phyloP scores from a whole-genome alignment of 2,888 invertebrate genomes.

The Xanthia icteritia region DNA sequence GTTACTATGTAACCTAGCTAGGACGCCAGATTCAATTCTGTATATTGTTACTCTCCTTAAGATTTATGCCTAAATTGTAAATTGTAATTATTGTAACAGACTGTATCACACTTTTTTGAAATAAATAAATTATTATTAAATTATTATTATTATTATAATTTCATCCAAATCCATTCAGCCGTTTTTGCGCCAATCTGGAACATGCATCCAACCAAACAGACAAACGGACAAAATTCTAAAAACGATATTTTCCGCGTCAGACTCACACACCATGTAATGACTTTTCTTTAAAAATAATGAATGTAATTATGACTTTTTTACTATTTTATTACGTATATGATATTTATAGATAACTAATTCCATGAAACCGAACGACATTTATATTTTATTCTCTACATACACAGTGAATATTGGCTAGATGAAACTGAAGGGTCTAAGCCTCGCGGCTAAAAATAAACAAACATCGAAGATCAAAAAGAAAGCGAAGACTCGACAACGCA shows the following conservation, averaged over 20 bases:
- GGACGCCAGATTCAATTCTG: too few relatives aligned
- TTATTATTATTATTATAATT: too few relatives aligned
- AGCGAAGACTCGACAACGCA: conserved; percentile 19
- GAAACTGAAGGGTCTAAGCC: conserved; percentile 25
- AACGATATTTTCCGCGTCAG: background rate
- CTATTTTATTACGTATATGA: background rate
- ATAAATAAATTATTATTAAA: too few relatives aligned
- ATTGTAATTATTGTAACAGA: too few relatives aligned
- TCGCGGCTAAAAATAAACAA: conserved; percentile 50
- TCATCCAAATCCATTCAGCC: background rate
- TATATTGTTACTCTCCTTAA: too few relatives aligned
- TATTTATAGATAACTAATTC: background rate
- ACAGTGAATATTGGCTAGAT: conserved; percentile 7
- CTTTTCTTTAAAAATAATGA: background rate
- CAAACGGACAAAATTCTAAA: background rate
- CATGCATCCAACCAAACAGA: background rate
- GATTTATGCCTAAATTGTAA: too few relatives aligned
- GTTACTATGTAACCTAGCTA: too few relatives aligned
- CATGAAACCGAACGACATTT: conserved; percentile 4
- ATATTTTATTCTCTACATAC: conserved; percentile 7
- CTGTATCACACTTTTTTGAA: too few relatives aligned
- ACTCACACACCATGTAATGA: background rate
- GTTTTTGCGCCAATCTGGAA: background rate
- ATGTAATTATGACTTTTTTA: background rate
- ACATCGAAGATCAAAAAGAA: conserved; percentile 36